A percentile compares a stretch with the other conserved stretches of the same genome.
Evolutionary conservation across 2,797 vertebrate genomes (phyloP).

Genomic region (Lutjanus campechanus): DNA sequence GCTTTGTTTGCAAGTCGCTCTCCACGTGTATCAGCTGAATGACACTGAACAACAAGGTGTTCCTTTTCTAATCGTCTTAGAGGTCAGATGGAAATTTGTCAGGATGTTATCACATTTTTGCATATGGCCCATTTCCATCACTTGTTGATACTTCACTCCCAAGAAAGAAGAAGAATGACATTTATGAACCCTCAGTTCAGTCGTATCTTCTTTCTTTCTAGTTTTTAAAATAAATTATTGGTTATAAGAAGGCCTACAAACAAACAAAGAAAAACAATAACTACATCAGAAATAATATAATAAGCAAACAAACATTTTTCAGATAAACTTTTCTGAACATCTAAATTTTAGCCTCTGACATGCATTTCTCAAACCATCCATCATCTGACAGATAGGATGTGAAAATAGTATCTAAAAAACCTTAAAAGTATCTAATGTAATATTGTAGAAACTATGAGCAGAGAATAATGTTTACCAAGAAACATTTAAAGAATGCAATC

Average conservation of each 20-base stretch:
- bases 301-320: no score
- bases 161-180: neutral
- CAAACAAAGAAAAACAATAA: no score
- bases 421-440: neutral
- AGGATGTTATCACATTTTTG: constrained; percentile 58
- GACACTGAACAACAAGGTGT: constrained; percentile 5
- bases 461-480: neutral
- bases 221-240: no score
- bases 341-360: no score
- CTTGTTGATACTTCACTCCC: neutral
- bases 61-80: constrained; percentile 14
- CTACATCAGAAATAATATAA: no score
- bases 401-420: no score
- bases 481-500: neutral
- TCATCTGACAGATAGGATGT: neutral
- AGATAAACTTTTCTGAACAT: no score
- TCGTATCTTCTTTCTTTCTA: no score
- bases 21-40: constrained; percentile 11
- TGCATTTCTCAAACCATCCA: neutral
- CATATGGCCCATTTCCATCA: constrained; percentile 44
- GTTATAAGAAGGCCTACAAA: no score
- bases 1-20: neutral
- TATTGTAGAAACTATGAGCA: neutral
- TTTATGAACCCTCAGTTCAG: neutral
- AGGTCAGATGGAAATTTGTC: constrained; percentile 66